Base-by-base conservation (phyloP, 2,888 invertebrate genomes). In the Rhamphomyia laevipes region DNA sequence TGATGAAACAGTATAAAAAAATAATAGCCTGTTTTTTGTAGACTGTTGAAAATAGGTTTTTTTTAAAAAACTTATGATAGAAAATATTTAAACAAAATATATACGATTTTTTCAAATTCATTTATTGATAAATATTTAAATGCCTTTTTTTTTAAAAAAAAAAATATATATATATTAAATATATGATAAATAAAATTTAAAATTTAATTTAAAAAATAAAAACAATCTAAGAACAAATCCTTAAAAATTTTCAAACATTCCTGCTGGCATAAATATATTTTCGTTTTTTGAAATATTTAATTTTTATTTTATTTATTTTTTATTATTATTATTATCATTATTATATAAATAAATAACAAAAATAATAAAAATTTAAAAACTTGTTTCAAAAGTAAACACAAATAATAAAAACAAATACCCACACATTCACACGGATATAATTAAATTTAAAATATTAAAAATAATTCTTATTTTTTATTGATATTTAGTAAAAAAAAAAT, bases 221-320 rank as follows among this genome's bases (percentile, higher is more conserved):
- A 43, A 48, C 55, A 55, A 53, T 55, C 53, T 55, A n/a, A n/a
- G n/a, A n/a, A n/a, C n/a, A n/a, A n/a, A n/a, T n/a, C n/a, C n/a
- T n/a, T n/a, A n/a, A n/a, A n/a, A n/a, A n/a, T n/a, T n/a, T 57
- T 57, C 54, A 53, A 54, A 55, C 53, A 54, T 56, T 57, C 53
- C 56, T 52, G 49, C 56, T 57, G 56, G 57, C 9, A 27, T 7
- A 6, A 53, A 56, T 57, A 59, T 58, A 58, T 58, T 60, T 57
- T 59, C 53, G 56, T 58, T 56, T 55, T 56, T 49, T 43, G 43
- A 50, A 33, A 33, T 27, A 27, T 27, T 27, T 27, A 27, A 27
- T 27, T 27, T 27, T 27, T 16, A 16, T 15, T 15, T 9, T 37
- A 15, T 37, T 9, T 37, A 37, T 37, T 7, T 44, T 38, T 35